Conservation (phyloP, 2,797 vertebrate species). For the Chelon auratus region DNA sequence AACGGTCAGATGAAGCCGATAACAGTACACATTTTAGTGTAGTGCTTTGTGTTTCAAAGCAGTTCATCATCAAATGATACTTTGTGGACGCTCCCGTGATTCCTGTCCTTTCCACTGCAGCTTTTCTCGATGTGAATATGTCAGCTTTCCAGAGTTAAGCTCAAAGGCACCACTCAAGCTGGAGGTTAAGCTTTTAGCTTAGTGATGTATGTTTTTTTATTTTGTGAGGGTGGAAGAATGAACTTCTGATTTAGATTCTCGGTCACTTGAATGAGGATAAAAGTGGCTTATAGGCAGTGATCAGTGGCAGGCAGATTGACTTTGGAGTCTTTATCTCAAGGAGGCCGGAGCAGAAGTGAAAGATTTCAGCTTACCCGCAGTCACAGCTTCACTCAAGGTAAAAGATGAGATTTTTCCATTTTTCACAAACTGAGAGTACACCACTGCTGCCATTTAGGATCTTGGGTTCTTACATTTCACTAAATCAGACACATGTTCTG, state of each 20-base stretch:
- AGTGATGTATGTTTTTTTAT: slow-evolving; percentile 39
- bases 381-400: slow-evolving; percentile 41
- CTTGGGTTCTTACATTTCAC: slow-evolving; percentile 41
- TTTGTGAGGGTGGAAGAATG: slow-evolving; percentile 53
- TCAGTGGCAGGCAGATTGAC: slow-evolving; percentile 68
- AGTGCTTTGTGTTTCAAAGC: slow-evolving; percentile 19
- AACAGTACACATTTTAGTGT: slow-evolving; percentile 3
- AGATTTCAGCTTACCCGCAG: slow-evolving; percentile 49
- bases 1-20: slow-evolving; percentile 35
- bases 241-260: slow-evolving; percentile 58
- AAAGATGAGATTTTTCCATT: slow-evolving; percentile 46
- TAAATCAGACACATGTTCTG: slow-evolving; percentile 30
- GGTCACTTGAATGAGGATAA: slow-evolving; percentile 72
- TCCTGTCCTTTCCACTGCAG: slow-evolving; percentile 11
- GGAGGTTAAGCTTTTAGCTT: slow-evolving; percentile 71
- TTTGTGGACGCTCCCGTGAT: slow-evolving; percentile 6
- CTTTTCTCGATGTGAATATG: slow-evolving; percentile 45
- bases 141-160: slow-evolving; percentile 56
- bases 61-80: slow-evolving; percentile 27
- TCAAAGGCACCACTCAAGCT: slow-evolving; percentile 51
- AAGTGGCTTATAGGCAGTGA: slow-evolving; percentile 68
- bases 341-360: slow-evolving; percentile 56
- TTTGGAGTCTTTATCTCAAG: slow-evolving; percentile 72
- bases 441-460: slow-evolving; percentile 20
- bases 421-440: slow-evolving; percentile 36